Conservation (phyloP, 2,888 invertebrate genomes). For the Drosophila tanythrix region DNA sequence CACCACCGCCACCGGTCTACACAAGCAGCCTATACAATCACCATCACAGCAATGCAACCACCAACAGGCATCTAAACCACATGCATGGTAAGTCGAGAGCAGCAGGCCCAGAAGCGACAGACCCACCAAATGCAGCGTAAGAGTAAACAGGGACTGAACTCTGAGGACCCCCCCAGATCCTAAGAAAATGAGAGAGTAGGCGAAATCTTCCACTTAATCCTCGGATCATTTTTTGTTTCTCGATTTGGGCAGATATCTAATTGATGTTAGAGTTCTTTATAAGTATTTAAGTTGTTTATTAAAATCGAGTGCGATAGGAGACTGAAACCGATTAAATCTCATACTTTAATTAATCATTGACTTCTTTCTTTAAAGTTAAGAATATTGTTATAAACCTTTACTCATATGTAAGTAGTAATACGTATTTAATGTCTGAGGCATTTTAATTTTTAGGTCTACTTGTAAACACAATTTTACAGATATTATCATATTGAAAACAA, state of each 20-base stretch:
- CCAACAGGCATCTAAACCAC: constrained; percentile 65
- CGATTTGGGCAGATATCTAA: neutral
- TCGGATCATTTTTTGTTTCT: neutral
- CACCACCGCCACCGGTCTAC: constrained; percentile 70
- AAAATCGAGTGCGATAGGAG: neutral
- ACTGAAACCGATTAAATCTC: neutral
- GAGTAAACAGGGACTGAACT: neutral
- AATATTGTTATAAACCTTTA: neutral
- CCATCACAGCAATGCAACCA: constrained; percentile 59
- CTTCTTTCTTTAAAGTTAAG: neutral
- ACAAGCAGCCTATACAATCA: constrained; percentile 63
- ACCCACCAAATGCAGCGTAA: constrained; percentile 28
- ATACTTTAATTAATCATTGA: neutral
- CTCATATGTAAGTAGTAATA: neutral
- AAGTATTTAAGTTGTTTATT: neutral
- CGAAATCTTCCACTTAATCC: neutral
- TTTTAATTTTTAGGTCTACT: neutral
- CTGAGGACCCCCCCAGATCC: neutral
- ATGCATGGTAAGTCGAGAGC: constrained; percentile 79
- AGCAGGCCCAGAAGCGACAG: constrained; percentile 1
- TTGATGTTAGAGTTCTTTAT: neutral
- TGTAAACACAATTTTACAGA: neutral
- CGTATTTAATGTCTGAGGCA: neutral
- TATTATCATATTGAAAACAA: neutral
- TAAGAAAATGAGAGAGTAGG: neutral